Evolutionary conservation across 2,113 vertebrate genomes (phyloP).

Genomic region (Etheostoma spectabile): DNA sequence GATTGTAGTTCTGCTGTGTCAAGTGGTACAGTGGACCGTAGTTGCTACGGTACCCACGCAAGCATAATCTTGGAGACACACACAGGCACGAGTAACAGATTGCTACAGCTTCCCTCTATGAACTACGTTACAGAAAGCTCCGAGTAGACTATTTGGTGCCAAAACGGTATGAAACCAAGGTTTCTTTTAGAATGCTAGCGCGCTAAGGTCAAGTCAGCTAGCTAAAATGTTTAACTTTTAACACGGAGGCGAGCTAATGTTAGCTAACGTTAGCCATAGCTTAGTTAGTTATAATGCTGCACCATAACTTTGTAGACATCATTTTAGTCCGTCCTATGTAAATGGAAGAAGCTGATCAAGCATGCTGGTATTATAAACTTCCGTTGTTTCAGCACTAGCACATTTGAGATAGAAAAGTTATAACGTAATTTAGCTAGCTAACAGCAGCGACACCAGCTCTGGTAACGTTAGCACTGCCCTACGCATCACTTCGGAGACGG

Average conservation of each 20-base stretch:
- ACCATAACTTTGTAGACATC: neutral
- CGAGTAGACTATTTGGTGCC: neutral
- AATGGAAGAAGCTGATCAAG: neutral
- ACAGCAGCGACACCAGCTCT: neutral
- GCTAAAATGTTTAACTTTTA: neutral
- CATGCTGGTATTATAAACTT: neutral
- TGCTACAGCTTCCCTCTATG: neutral
- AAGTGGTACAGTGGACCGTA: constrained; percentile 25
- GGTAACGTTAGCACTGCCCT: neutral
- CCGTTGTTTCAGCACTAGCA: neutral
- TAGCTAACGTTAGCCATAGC: constrained; percentile 31
- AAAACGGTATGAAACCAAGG: constrained; percentile 28
- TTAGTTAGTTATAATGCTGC: neutral
- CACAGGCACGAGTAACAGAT: neutral
- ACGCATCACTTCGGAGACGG: neutral
- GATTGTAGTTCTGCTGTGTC: neutral
- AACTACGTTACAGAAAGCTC: neutral
- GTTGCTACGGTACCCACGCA: constrained; percentile 69
- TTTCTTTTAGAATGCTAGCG: neutral
- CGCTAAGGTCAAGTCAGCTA: neutral
- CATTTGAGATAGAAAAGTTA: neutral
- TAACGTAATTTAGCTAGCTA: neutral
- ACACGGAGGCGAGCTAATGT: constrained; percentile 15
- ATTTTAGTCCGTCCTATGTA: fast-evolving
- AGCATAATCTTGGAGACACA: constrained; percentile 36